Evolutionary conservation across 2,113 vertebrate species (phyloP), one percentile per base, ranked within the genome.

Genomic region (Alouatta palliata): DNA sequence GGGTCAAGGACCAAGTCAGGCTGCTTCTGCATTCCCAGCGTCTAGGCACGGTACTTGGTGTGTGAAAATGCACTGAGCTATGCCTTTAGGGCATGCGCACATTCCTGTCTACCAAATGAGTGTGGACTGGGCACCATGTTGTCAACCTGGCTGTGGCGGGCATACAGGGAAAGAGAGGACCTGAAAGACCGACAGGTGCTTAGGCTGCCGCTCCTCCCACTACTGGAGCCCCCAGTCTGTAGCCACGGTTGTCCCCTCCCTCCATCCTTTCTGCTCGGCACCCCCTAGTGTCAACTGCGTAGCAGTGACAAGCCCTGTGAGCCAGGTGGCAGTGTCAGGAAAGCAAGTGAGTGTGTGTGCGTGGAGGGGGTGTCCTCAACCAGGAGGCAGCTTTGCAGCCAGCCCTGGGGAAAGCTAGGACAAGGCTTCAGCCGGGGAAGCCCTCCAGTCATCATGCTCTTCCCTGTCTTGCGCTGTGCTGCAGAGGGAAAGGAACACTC

Each of bases 1-100:
- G 40, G 25, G 37, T 23, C 1, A 5, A 79, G 45, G 8, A 7
- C n/a, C 4, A 0, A 6, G 11, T 75, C 12, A 7, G 16, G 75
- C 9, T 30, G 4, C 68, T 43, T 43, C 49, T 43, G 13, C 66
- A 68, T 80, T 70, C 11, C 47, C 37, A 47, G 76, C 11, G 12
- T 40, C 47, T 68, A n/a, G 70, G 70, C 54, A 81, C 32, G 17
- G 45, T 2, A 5, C 71, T 76, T 52, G 81, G 21, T 27, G 56
- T 37, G 49, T 82, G 20, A 79, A 30, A 56, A 81, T 30, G 14
- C 68, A 86, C 1, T 45, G 66, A 58, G 43, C 3, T 35, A 32
- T 5, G 7, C 17, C 58, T 75, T 61, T 30, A 14, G 1, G 40
- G 12, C 52, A 0, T 56, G 21, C 32, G 17, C 25, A 20, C 64